Base-by-base conservation (phyloP, 2,888 invertebrate genomes). In the Hypomecis punctinalis region DNA sequence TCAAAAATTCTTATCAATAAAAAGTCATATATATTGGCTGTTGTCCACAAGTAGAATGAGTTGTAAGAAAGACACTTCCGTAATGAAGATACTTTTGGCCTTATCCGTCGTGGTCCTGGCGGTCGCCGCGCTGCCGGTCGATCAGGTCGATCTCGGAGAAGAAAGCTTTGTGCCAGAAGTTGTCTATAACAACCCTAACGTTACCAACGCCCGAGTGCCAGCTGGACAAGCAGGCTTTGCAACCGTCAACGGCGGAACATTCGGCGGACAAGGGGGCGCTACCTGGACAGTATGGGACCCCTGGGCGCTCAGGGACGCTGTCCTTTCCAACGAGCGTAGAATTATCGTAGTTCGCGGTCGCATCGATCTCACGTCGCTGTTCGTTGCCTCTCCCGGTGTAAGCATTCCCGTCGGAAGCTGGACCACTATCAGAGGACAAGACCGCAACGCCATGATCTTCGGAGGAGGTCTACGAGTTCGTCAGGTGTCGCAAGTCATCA, bases 261-360 rank as follows among this genome's bases (percentile, higher is more conserved):
- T 1, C 5, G 71, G 71, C 2, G 71, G 71, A 5, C 10, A 11
- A 1, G 61, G 65, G 2, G 71, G 71, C 9, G 55, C 65, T 0
- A 46, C 55, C 54, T 64, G 71, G 67, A 71, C 65, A 13, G 70
- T 67, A n/a, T 67, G 59, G 61, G 67, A 71, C 43, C n/a, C 61
- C 11, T 68, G 54, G 51, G 63, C 68, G 11, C 64, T 71, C 33
- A 56, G 64, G 0, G 58, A 60, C 5, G 68, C 67, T 7, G 6
- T 68, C n/a, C n/a, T 47, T 7, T 33, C 40, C 11, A 54, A 46
- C 4, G 47, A 11, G 0, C 46, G 45, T 23, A 64, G 67, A 39
- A 61, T 68, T 4, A 10, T 71, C 45, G 33, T 61, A 47, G 58
- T 71, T 2, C 56, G 66, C 8, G 71, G 66, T 7, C 66, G 64